phyloP scores from a whole-genome alignment of 2,113 vertebrate species.

The Vicugna pacos region DNA sequence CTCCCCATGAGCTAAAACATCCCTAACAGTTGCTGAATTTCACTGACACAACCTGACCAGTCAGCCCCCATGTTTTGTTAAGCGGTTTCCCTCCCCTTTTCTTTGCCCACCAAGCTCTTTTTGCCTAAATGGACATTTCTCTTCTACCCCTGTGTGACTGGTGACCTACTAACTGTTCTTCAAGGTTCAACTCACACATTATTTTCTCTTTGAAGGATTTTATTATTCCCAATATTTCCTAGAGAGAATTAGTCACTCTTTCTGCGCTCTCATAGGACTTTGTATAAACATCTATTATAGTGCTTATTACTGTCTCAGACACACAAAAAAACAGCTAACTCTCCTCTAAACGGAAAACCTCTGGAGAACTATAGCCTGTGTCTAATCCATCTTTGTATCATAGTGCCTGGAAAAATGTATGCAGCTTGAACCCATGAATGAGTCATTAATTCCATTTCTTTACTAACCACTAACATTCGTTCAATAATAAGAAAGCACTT shows the following conservation, averaged over 20 bases:
- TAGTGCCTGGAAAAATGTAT: background rate
- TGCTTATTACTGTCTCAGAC: background rate
- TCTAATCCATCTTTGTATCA: background rate
- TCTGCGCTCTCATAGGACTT: background rate
- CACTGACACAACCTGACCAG: background rate
- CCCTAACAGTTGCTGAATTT: too few relatives aligned
- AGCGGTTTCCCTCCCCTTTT: background rate
- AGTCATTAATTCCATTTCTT: constrained; percentile 30
- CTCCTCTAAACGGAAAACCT: background rate
- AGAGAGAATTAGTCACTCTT: background rate
- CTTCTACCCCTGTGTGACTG: background rate
- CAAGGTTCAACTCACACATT: background rate
- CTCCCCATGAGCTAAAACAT: background rate
- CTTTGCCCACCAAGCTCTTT: background rate
- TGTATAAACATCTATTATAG: background rate
- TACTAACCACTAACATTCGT: background rate
- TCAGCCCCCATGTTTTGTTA: too few relatives aligned
- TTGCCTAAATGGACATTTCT: background rate
- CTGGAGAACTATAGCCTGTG: background rate
- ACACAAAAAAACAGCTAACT: background rate
- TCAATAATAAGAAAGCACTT: background rate
- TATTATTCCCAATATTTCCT: background rate
- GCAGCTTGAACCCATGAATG: background rate
- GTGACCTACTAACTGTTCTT: background rate
- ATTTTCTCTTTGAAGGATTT: background rate